Evolutionary conservation across 2,888 invertebrate genomes (phyloP).

Genomic region (Cylloceria caligata): DNA sequence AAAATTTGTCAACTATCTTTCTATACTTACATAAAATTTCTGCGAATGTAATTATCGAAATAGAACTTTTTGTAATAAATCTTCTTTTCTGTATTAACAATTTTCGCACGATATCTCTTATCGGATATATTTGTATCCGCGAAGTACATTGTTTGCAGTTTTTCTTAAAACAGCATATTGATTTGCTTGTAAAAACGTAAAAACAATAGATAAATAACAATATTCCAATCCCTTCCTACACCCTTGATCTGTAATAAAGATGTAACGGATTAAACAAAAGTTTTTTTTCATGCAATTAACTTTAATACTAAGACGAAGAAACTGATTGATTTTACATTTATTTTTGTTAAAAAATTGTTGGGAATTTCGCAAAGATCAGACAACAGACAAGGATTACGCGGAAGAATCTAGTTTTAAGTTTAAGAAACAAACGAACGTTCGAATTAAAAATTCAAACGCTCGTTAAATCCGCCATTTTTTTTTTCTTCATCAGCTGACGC

Average conservation of each 20-base stretch:
- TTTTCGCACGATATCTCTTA: neutral
- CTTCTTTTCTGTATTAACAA: neutral
- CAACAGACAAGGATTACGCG: no score
- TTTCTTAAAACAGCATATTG: neutral
- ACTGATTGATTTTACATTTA: no score
- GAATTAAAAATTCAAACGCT: conserved; percentile 64
- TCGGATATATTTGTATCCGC: neutral
- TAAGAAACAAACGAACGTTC: no score
- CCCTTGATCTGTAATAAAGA: neutral
- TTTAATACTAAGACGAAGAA: no score
- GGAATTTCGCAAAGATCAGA: no score
- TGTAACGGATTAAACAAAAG: neutral
- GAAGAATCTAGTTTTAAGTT: no score
- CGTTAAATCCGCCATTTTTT: conserved; percentile 63
- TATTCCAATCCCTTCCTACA: neutral
- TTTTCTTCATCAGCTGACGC: conserved; percentile 56
- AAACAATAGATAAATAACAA: neutral
- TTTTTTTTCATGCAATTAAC: neutral
- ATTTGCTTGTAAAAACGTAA: neutral
- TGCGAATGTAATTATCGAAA: neutral
- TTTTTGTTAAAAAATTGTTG: no score
- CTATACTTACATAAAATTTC: neutral
- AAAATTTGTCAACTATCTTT: neutral
- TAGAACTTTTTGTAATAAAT: neutral
- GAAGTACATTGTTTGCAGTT: neutral